Evolutionary conservation across 2,888 invertebrate genomes (phyloP), one percentile per base, ranked within the genome.

Genomic region (Pyrochroa serraticornis): DNA sequence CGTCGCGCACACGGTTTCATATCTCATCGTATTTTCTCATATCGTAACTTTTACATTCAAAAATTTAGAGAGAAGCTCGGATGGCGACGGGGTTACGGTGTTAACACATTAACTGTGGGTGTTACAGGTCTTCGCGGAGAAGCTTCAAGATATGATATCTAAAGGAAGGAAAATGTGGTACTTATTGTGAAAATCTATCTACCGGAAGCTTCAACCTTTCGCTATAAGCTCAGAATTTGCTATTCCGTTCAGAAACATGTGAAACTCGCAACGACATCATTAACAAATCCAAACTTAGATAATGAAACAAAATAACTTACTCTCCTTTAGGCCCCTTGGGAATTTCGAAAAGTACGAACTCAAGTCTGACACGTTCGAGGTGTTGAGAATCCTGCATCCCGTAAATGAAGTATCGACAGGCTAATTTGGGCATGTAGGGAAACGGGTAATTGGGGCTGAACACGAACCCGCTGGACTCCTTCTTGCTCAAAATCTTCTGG

Each of bases 391-490:
- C 97, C 83, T 97, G 95, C 87, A 98, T 92, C 73, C 97, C 97
- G 81, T 97, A 97, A 81, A 98, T 91, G 84, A 95, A 97, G 84
- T 97, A 97, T 80, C 94, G 91, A 84, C 97, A 98, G 71, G 96
- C 95, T 79, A 95, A 91, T 84, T 97, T 95, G 73, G 91, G 91
- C 82, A 95, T 92, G 85, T 96, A 97, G 66, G 91, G 93, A 82
- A 88, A 93, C 76, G 97, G 97, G 84, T 92, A 97, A 83, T 95
- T 95, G 71, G 97, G 97, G 80, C 96, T 96, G 83, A 92, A 93
- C 74, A 97, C 95, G 79, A 86, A 88, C 71, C 97, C 97, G 74
- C 87, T 89, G 58, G 95, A 94, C 80, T 95, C 93, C 81, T 93
- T 93, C 80, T 89, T 90, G 81, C 95, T 96, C 72, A 95, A 86